These are phyloP conservation scores for Hydra vulgaris DNA, from an alignment of 30 jellyfish, hydroid and myxozoan genomes.

Conservation along the genomic window DNA sequence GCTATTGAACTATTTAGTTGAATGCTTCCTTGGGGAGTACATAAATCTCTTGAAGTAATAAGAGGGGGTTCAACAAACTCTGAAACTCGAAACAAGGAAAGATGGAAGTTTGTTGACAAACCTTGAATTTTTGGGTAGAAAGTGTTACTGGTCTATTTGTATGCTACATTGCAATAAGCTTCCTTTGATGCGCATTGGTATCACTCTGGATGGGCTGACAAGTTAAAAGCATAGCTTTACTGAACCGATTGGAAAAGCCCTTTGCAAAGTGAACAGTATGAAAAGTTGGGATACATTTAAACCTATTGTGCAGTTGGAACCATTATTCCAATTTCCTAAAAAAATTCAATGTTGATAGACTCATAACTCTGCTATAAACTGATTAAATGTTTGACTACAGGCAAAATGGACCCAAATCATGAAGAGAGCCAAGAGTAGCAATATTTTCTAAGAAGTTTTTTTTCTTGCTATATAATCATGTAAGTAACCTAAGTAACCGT, in stretches of 20 bases:
- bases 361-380: not conserved
- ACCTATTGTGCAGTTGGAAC: not conserved
- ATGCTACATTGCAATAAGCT: not conserved
- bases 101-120: not conserved
- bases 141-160: not conserved
- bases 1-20: not conserved
- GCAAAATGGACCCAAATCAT: not conserved
- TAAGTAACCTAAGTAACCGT: not conserved
- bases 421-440: not conserved
- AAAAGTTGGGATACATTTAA: not conserved
- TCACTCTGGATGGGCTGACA: not conserved
- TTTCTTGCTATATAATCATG: not conserved
- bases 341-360: not conserved
- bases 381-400: not conserved
- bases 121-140: not conserved
- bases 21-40: not conserved
- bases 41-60: not conserved
- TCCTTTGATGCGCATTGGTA: not conserved
- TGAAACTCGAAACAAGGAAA: not conserved
- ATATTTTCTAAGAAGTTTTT: not conserved
- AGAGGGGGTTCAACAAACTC: not conserved
- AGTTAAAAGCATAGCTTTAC: not conserved
- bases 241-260: not conserved
- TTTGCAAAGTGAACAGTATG: no score
- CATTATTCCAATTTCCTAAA: not conserved